Evolutionary conservation across 2,797 vertebrate genomes (phyloP).

Genomic region (Oreochromis mossambicus): DNA sequence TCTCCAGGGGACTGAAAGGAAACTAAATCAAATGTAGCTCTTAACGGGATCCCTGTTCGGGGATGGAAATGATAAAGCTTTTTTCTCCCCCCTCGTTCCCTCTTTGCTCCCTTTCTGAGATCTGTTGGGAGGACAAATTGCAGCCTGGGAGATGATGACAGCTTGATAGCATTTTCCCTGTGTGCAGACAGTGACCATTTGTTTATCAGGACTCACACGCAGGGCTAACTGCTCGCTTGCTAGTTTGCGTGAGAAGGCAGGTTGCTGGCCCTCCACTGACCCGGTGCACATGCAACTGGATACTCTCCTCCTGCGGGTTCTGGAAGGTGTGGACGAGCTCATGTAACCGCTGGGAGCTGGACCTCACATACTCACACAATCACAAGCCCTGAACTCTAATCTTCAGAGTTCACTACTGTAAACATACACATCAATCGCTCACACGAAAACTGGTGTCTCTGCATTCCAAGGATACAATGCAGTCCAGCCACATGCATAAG

Average conservation of each 20-base stretch:
- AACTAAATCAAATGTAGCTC: constrained; percentile 13
- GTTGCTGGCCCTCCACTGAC: constrained; percentile 45
- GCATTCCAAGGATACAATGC: constrained; percentile 33
- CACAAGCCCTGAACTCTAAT: constrained; percentile 9
- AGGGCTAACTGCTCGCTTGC: constrained; percentile 18
- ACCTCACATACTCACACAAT: constrained; percentile 26
- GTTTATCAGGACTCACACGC: constrained; percentile 65
- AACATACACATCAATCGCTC: constrained; percentile 25
- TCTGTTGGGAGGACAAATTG: constrained; percentile 54
- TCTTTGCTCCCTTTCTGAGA: background rate
- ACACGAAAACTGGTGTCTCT: constrained; percentile 23
- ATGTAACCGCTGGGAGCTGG: constrained; percentile 41
- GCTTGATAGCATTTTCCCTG: constrained; percentile 54
- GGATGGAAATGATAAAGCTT: constrained; percentile 45
- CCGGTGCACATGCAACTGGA: constrained; percentile 55
- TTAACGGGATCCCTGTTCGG: constrained; percentile 35
- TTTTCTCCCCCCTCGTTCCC: background rate
- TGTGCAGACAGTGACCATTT: constrained; percentile 60
- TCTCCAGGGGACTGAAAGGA: constrained; percentile 7
- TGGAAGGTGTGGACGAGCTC: constrained; percentile 50
- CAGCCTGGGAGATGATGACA: constrained; percentile 46
- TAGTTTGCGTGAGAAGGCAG: constrained; percentile 71
- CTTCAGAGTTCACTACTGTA: constrained; percentile 25
- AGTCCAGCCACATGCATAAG: background rate
- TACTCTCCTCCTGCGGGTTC: constrained; percentile 41